phyloP scores from a whole-genome alignment of 1,140 invertebrate species.

The Colletes latitarsis region DNA sequence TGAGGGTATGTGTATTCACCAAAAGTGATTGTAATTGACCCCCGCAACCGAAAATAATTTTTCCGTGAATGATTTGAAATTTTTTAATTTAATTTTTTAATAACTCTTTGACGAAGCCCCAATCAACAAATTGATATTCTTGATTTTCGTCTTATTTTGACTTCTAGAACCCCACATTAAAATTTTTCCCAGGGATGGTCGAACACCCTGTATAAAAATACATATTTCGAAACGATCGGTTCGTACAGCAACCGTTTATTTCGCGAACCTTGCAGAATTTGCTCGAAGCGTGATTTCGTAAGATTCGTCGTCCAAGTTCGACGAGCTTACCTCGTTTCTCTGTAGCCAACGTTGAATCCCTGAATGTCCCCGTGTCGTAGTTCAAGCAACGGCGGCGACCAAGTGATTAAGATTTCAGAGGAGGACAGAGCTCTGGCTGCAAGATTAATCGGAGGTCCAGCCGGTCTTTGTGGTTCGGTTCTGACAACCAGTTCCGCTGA shows the following conservation, averaged over 20 bases:
- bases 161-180: no score
- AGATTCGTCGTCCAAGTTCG: neutral
- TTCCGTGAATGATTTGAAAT: no score
- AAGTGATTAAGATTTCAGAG: conserved; percentile 88
- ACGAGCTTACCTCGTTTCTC: conserved; percentile 74
- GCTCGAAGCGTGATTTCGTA: no score
- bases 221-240: neutral
- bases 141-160: no score
- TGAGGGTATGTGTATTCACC: no score
- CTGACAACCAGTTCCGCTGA: conserved; percentile 86
- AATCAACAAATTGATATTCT: no score
- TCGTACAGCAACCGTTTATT: neutral
- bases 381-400: conserved; percentile 87
- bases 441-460: conserved; percentile 88
- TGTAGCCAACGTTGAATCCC: conserved; percentile 83
- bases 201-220: no score
- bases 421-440: conserved; percentile 87
- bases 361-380: conserved; percentile 88
- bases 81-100: no score
- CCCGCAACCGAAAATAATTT: no score
- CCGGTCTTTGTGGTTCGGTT: conserved; percentile 90
- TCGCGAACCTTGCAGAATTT: neutral
- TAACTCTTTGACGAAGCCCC: no score
- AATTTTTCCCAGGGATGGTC: no score
- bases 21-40: no score